These are phyloP conservation scores for Sebastes melanostomus DNA, from an alignment of 2,797 vertebrate genomes.

Conservation along the genomic window DNA sequence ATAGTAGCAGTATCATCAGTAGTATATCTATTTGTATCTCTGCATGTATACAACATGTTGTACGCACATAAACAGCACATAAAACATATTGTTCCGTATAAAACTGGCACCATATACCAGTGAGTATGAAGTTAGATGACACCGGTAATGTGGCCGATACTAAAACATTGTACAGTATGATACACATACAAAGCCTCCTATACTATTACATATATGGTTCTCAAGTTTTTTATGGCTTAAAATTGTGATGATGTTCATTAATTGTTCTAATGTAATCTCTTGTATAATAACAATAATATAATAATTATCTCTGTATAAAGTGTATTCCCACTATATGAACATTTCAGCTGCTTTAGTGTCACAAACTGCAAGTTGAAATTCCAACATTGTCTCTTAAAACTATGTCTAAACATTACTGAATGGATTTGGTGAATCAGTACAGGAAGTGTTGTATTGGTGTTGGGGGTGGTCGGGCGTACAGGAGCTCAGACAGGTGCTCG, in stretches of 20 bases:
- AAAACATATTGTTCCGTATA: too few relatives aligned
- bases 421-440: not conserved
- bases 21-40: too few relatives aligned
- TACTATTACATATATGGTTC: not conserved
- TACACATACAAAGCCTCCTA: too few relatives aligned
- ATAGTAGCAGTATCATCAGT: too few relatives aligned
- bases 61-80: too few relatives aligned
- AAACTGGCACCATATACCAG: too few relatives aligned
- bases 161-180: not conserved
- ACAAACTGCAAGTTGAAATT: not conserved
- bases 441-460: too few relatives aligned
- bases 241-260: not conserved
- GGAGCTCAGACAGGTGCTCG: not conserved
- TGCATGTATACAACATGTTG: too few relatives aligned
- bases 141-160: rapidly evolving
- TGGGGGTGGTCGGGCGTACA: not conserved
- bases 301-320: too few relatives aligned
- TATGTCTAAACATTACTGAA: not conserved
- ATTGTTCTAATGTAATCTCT: not conserved
- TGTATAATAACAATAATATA: too few relatives aligned
- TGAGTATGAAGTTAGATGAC: too few relatives aligned
- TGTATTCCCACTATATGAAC: not conserved
- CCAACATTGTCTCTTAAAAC: not conserved
- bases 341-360: not conserved
- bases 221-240: not conserved